These are phyloP conservation scores for Scomber japonicus DNA, from an alignment of 2,113 vertebrate species.

Conservation along the genomic window DNA sequence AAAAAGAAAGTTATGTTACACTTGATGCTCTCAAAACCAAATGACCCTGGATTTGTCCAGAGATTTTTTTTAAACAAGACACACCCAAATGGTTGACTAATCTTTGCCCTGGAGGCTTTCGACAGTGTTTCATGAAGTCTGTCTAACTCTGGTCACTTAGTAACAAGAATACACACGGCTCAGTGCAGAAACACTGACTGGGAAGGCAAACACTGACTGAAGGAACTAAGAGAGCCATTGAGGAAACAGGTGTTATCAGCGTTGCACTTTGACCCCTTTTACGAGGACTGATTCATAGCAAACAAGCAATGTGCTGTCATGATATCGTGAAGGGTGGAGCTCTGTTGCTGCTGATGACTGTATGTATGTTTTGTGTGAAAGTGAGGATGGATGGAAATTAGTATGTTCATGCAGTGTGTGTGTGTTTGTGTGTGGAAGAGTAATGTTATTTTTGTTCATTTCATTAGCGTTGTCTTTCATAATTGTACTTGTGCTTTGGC, in stretches of 20 bases:
- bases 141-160: slow-evolving; percentile 65
- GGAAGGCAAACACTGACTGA: slow-evolving; percentile 64
- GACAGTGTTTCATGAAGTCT: slow-evolving; percentile 31
- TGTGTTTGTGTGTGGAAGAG: neutral
- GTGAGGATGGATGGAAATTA: neutral
- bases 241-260: slow-evolving; percentile 45
- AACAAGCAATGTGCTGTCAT: neutral
- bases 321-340: slow-evolving; percentile 16
- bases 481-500: no score
- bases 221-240: slow-evolving; percentile 69
- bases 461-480: no score
- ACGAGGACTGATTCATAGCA: slow-evolving; percentile 12
- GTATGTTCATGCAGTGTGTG: slow-evolving; percentile 2
- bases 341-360: neutral
- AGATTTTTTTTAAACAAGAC: slow-evolving; percentile 45
- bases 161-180: slow-evolving; percentile 55
- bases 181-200: slow-evolving; percentile 42
- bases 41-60: slow-evolving; percentile 27
- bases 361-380: slow-evolving; percentile 6
- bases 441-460: no score
- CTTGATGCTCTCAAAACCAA: slow-evolving; percentile 1
- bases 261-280: slow-evolving; percentile 48
- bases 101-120: slow-evolving; percentile 60
- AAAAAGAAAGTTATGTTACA: neutral
- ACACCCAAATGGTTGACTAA: slow-evolving; percentile 75